phyloP scores from a whole-genome alignment of 2,797 vertebrate species.

The Dallia pectoralis region DNA sequence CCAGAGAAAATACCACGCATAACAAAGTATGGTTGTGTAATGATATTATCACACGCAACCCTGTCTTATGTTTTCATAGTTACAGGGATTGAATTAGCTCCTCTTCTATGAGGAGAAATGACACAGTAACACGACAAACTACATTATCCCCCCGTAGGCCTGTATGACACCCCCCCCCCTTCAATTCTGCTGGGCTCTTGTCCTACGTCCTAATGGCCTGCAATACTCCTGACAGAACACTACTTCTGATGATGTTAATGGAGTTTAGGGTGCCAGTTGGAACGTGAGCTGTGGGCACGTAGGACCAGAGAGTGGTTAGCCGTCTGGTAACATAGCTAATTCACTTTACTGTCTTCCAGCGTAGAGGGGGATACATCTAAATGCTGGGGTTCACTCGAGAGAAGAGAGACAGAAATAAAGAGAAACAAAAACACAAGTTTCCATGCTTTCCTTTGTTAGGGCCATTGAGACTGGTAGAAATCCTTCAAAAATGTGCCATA shows the following conservation, averaged over 20 bases:
- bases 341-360: not conserved
- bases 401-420: not conserved
- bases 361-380: not conserved
- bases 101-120: not conserved
- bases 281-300: not conserved
- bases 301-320: not conserved
- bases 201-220: not conserved
- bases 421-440: not conserved
- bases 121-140: not conserved
- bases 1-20: not conserved
- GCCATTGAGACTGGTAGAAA: no score
- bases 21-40: not conserved
- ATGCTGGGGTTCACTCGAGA: not conserved
- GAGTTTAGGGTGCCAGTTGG: not conserved
- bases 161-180: not conserved
- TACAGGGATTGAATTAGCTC: not conserved
- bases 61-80: not conserved
- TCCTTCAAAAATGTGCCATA: no score
- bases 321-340: not conserved
- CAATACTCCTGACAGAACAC: not conserved
- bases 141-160: not conserved
- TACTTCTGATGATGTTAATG: not conserved
- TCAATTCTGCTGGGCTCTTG: not conserved
- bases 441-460: no score
- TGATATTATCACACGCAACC: not conserved